Evolutionary conservation across 2,113 vertebrate genomes (phyloP).

Genomic region (Melanerpes formicivorus): DNA sequence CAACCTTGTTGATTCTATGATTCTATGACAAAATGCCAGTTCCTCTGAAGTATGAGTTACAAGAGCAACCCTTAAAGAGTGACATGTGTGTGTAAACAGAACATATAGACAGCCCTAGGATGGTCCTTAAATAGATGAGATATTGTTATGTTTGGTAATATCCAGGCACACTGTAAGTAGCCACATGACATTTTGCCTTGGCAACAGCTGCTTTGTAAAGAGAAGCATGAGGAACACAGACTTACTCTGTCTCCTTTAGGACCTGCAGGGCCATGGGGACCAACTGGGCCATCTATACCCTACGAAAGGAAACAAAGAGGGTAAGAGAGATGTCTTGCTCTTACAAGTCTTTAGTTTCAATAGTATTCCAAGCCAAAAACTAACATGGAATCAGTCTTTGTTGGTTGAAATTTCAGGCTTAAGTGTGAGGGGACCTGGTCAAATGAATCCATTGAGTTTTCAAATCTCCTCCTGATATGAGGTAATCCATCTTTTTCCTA

Average conservation of each 20-base stretch:
- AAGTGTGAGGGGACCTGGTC: background rate
- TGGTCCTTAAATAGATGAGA: background rate
- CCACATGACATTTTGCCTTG: background rate
- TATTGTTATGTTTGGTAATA: background rate
- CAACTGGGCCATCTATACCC: constrained; percentile 91
- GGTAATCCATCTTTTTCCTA: background rate
- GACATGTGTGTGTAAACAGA: background rate
- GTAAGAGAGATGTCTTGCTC: background rate
- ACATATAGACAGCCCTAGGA: rapidly evolving
- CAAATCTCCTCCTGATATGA: background rate
- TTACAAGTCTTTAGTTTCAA: background rate
- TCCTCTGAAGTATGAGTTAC: background rate
- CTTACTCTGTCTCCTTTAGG: constrained; percentile 98
- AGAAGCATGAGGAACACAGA: background rate
- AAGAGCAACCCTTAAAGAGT: background rate
- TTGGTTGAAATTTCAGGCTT: background rate
- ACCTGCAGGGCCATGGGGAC: constrained; percentile 93
- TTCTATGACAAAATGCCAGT: background rate
- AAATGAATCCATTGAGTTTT: background rate
- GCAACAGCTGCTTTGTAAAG: background rate
- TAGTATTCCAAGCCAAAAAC: background rate
- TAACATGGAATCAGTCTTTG: constrained; percentile 44
- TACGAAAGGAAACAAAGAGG: constrained; percentile 57
- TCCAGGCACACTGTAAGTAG: background rate
- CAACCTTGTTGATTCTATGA: too few species aligned